These are phyloP conservation scores for Machaerirhynchus nigripectus DNA, from an alignment of 2,113 vertebrate genomes.

Conservation along the genomic window DNA sequence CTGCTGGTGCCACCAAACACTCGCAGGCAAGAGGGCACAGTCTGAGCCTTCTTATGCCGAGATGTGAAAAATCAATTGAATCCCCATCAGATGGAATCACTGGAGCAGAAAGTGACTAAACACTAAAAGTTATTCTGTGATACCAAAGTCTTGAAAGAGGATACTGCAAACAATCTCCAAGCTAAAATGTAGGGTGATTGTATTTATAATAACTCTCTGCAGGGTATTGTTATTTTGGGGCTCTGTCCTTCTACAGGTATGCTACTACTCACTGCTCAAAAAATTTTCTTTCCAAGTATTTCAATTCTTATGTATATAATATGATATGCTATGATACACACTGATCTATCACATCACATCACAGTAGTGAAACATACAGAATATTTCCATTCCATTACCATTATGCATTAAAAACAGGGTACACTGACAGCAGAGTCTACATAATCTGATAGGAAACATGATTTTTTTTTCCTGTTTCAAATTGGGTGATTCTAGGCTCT, in stretches of 20 bases:
- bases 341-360: not conserved
- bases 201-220: not conserved
- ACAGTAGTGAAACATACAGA: not conserved
- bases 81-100: slow-evolving; percentile 13
- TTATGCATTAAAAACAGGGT: not conserved
- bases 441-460: not conserved
- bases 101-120: slow-evolving; percentile 47
- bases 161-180: not conserved
- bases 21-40: slow-evolving; percentile 15
- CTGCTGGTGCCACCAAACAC: not conserved
- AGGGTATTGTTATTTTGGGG: not conserved
- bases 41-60: not conserved
- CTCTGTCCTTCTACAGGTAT: not conserved
- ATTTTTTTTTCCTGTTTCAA: not conserved
- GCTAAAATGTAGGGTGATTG: not conserved
- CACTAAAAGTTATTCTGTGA: not conserved
- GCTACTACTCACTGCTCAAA: not conserved
- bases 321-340: not conserved
- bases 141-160: not conserved
- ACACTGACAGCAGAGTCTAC: not conserved
- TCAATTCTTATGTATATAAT: not conserved
- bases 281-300: not conserved
- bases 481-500: not conserved
- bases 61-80: slow-evolving; percentile 49
- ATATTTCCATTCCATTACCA: not conserved